A percentile compares a stretch with the other conserved stretches of the same genome.
Conservation (phyloP, 2,797 vertebrate genomes). For the Cuniculus paca region DNA sequence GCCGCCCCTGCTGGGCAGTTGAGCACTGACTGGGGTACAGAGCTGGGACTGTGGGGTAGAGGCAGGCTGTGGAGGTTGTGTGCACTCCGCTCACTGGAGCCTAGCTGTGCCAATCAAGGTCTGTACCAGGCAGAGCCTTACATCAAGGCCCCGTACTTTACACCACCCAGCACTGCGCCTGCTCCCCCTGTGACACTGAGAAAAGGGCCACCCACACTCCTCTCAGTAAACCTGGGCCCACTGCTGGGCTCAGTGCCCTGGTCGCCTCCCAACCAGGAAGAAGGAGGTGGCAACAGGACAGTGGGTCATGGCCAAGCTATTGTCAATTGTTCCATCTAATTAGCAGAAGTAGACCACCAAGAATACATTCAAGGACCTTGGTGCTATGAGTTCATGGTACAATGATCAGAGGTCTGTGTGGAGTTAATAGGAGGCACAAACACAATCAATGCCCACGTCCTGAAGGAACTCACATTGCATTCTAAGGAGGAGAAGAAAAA, state of each 20-base stretch:
- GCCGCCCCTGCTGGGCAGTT: not conserved
- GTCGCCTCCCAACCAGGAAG: not conserved
- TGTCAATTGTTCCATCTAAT: not conserved
- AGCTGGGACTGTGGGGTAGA: not conserved
- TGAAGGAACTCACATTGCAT: not conserved
- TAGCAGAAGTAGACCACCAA: not conserved
- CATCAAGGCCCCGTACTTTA: not conserved
- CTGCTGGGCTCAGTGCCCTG: not conserved
- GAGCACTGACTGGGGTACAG: not conserved
- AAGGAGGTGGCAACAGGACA: not conserved
- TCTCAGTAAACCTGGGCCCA: not conserved
- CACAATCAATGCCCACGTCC: not conserved
- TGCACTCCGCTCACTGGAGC: not conserved
- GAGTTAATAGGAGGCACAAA: not conserved
- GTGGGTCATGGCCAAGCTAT: not conserved
- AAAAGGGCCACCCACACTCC: not conserved
- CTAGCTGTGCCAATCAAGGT: not conserved
- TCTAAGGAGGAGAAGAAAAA: not conserved
- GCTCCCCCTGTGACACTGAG: not conserved
- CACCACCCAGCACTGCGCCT: no score
- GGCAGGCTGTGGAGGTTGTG: not conserved
- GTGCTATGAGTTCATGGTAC: not conserved
- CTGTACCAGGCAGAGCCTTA: not conserved
- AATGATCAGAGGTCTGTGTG: not conserved
- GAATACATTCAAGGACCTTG: not conserved